Evolutionary conservation across 2,888 invertebrate genomes (phyloP).

Genomic region (Polymixis flavicincta): DNA sequence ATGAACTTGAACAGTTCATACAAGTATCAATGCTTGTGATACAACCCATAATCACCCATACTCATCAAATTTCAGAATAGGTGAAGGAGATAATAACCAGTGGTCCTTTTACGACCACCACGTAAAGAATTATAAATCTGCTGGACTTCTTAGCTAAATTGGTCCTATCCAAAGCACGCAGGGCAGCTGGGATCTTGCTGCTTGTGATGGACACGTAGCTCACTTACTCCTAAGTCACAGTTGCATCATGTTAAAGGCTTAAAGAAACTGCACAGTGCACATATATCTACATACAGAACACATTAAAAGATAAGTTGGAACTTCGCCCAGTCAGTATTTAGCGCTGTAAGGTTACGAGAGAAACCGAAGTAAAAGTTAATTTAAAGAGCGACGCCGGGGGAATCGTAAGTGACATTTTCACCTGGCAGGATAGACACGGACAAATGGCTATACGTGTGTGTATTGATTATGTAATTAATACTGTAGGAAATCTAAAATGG

Average conservation of each 20-base stretch:
- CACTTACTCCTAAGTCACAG: too few species aligned
- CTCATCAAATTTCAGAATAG: neutral
- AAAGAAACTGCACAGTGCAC: neutral
- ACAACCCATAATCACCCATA: neutral
- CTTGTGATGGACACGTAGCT: too few species aligned
- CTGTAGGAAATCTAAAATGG: neutral
- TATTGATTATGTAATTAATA: neutral
- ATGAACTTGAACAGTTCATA: too few species aligned
- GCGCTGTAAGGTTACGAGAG: slow-evolving; percentile 52
- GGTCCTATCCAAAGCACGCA: too few species aligned
- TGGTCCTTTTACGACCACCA: too few species aligned
- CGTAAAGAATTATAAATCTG: too few species aligned
- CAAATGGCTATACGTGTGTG: neutral
- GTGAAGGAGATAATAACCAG: too few species aligned
- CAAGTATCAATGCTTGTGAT: neutral
- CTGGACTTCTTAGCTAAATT: too few species aligned
- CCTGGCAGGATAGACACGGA: slow-evolving; percentile 30
- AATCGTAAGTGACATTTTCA: slow-evolving; percentile 47
- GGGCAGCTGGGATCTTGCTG: neutral
- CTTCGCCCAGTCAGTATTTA: slow-evolving; percentile 42
- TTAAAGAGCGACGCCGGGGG: slow-evolving; percentile 31
- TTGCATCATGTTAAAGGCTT: neutral
- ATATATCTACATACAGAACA: slow-evolving; percentile 14
- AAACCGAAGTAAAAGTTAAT: slow-evolving; percentile 63
- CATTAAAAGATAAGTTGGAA: slow-evolving; percentile 50